phyloP scores from a whole-genome alignment of 1,140 invertebrate genomes.

The silkworm (Bombyx mori) region DNA sequence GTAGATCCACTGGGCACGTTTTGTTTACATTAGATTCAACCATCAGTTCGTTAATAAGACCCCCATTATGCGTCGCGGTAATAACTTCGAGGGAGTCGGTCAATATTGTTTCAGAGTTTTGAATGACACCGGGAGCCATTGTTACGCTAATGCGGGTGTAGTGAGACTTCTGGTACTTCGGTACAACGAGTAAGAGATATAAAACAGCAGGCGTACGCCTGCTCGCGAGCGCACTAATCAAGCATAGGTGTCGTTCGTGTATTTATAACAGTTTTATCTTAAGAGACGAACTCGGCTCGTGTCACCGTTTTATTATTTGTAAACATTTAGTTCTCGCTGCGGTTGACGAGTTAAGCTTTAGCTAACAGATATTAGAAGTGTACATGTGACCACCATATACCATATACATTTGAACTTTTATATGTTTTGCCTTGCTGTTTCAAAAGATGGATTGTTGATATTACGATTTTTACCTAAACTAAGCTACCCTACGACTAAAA shows the following conservation, averaged over 20 bases:
- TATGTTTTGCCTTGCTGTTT: too few species aligned
- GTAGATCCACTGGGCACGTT: conserved; percentile 39
- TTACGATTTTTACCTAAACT: too few species aligned
- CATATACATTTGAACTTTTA: too few species aligned
- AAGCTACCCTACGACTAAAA: too few species aligned
- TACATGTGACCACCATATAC: background rate
- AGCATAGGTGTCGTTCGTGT: conserved; percentile 35
- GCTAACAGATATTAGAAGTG: background rate
- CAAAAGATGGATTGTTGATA: too few species aligned
- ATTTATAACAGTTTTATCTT: conserved; percentile 59
- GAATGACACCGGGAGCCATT: conserved; percentile 55
- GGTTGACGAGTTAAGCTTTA: conserved; percentile 2
- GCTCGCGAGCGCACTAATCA: conserved; percentile 40
- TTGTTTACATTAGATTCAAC: conserved; percentile 18
- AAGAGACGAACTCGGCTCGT: conserved; percentile 11
- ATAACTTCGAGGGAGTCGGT: conserved; percentile 30
- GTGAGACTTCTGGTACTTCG: conserved; percentile 2
- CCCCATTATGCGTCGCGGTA: conserved; percentile 17
- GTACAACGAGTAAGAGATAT: background rate
- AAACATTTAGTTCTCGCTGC: conserved; percentile 3
- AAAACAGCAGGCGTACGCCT: conserved; percentile 23
- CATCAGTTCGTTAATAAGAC: conserved; percentile 23
- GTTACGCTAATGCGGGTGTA: background rate
- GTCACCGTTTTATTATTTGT: conserved; percentile 13
- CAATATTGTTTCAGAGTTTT: conserved; percentile 39